Base-by-base conservation (phyloP, 2,888 invertebrate genomes). In the Ferdinandea cuprea region DNA sequence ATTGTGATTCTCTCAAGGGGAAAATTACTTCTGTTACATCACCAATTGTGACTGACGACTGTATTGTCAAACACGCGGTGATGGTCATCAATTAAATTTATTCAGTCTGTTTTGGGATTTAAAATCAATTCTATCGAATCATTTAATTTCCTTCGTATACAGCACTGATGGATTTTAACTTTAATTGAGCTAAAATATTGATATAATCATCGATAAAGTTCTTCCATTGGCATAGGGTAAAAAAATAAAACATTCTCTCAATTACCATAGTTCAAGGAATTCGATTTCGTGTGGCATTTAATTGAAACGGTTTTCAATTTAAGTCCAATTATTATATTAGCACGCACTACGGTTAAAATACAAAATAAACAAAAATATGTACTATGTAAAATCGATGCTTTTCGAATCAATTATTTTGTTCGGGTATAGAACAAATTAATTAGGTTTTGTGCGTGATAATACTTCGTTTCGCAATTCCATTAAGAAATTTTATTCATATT, bases 1-100 rank as follows among this genome's bases (percentile, higher is more conserved):
- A 30, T 52, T 52, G 40, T 30, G 52, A 52, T 42, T 52, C 40
- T 54, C n/a, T 68, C 68, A 32, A 44, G 32, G 3, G 21, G 68
- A 52, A 66, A 66, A 66, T 66, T 32, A 44, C 54, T 54, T 68
- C 17, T 35, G 32, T 35, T 40, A n/a, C 15, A 13, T 2, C 13
- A 35, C 13, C n/a, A n/a, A 37, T 8, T 25, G 25, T 2, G 2
- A 25, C 25, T 25, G n/a, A n/a, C 25, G 25, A 3, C 2, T 25
- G 3, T 25, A 25, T 25, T 25, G 25, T n/a, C n/a, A n/a, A n/a
- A 25, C 25, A 25, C 25, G 5, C 5, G 25, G 3, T 3, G 2
- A 25, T 5, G 25, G 5, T 25, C 3, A 3, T 25, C 25, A 25
- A 25, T 25, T 5, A 25, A n/a, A 25, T 25, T 25, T 5, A 25